phyloP scores from a whole-genome alignment of 2,797 vertebrate species.

The Schizopygopsis pylzovi region DNA sequence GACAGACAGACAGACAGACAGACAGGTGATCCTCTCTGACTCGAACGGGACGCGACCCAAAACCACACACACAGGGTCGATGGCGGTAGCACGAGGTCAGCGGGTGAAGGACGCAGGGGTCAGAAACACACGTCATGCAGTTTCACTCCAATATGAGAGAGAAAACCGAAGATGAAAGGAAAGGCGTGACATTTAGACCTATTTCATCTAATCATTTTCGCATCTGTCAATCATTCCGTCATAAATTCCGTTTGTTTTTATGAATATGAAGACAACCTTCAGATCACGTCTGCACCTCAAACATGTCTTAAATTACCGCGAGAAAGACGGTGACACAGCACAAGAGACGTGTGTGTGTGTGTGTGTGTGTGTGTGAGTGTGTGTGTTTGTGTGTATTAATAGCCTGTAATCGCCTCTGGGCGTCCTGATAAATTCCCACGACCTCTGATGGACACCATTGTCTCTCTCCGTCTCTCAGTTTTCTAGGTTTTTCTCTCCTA shows the following conservation, averaged over 20 bases:
- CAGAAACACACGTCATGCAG: neutral
- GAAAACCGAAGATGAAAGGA: neutral
- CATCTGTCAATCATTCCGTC: neutral
- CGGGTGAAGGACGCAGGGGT: neutral
- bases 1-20: neutral
- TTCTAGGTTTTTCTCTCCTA: neutral
- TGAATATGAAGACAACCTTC: neutral
- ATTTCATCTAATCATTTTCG: neutral
- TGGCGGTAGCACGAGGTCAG: neutral
- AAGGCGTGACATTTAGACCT: neutral
- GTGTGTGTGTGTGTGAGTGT: constrained; percentile 1
- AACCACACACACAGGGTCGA: neutral
- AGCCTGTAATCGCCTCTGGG: constrained; percentile 72
- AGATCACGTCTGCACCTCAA: constrained; percentile 3
- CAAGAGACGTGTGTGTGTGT: neutral
- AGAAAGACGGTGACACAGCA: neutral
- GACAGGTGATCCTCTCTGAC: constrained; percentile 15
- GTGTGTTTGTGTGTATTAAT: constrained; percentile 61
- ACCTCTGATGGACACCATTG: constrained; percentile 69
- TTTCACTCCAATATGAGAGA: neutral
- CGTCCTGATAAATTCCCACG: constrained; percentile 73
- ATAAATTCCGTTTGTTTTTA: neutral
- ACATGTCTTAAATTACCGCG: constrained; percentile 1
- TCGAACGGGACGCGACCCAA: neutral
- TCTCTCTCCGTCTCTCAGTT: constrained; percentile 51